Evolutionary conservation across 2,888 invertebrate genomes (phyloP).

Genomic region (Bhutanitis thaidina): DNA sequence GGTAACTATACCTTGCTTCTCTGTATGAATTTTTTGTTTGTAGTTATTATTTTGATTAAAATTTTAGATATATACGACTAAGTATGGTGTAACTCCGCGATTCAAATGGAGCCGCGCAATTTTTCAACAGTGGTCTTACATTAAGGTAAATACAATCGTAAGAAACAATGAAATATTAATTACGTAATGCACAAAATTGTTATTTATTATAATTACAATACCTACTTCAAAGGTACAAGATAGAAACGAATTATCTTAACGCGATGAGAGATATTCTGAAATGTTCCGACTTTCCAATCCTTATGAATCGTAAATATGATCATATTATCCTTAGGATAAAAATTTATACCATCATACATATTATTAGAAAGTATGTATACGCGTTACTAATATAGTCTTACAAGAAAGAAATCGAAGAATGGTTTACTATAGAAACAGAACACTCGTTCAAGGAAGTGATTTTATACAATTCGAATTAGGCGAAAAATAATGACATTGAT

Average conservation of each 20-base stretch:
- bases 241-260: slow-evolving; percentile 77
- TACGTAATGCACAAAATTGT: slow-evolving; percentile 78
- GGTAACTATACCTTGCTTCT: slow-evolving; percentile 49
- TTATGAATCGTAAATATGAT: slow-evolving; percentile 74
- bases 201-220: slow-evolving; percentile 78
- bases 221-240: slow-evolving; percentile 78
- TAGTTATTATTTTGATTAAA: slow-evolving; percentile 66
- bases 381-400: slow-evolving; percentile 77
- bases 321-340: slow-evolving; percentile 79
- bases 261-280: slow-evolving; percentile 77
- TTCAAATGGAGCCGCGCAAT: slow-evolving; percentile 57
- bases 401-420: slow-evolving; percentile 69
- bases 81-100: slow-evolving; percentile 68
- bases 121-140: slow-evolving; percentile 74
- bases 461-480: slow-evolving; percentile 80
- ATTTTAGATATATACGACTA: slow-evolving; percentile 66
- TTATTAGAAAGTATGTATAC: slow-evolving; percentile 77
- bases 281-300: slow-evolving; percentile 71
- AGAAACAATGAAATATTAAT: slow-evolving; percentile 78
- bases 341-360: slow-evolving; percentile 76
- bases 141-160: slow-evolving; percentile 77
- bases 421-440: slow-evolving; percentile 72
- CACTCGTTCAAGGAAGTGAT: slow-evolving; percentile 72
- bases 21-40: slow-evolving; percentile 60
- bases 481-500: slow-evolving; percentile 77